Conservation (phyloP, 2,797 vertebrate species). For the Cercopithecus mitis region DNA sequence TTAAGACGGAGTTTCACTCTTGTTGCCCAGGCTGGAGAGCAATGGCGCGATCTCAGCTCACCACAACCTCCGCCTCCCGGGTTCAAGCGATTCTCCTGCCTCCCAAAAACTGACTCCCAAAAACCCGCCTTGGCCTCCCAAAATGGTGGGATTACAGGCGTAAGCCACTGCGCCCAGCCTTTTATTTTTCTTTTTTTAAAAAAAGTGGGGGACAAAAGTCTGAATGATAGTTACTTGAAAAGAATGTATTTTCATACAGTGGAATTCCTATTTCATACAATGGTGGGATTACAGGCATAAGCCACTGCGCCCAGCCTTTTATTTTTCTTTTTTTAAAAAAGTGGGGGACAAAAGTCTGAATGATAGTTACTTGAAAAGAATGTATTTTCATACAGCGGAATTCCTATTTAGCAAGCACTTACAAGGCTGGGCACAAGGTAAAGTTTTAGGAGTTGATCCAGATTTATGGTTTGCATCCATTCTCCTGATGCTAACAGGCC, state of each 20-base stretch:
- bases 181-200: neutral
- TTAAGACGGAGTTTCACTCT: no score
- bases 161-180: no score
- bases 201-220: neutral
- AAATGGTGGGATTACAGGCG: no score
- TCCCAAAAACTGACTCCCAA: no score
- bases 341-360: neutral
- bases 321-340: neutral
- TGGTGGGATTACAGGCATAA: no score
- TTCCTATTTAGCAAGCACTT: neutral
- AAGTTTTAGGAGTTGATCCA: neutral
- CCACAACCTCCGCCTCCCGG: no score
- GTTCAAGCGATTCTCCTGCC: no score
- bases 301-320: no score
- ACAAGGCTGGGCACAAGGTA: neutral
- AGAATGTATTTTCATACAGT: neutral
- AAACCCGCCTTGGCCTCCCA: no score
- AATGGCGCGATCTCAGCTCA: no score
- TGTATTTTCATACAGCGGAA: neutral
- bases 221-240: neutral
- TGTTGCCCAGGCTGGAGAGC: no score
- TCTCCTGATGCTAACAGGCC: neutral
- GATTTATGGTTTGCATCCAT: neutral
- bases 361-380: neutral
- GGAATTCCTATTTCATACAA: neutral